phyloP scores from a whole-genome alignment of 2,888 invertebrate genomes.

The Bombyx huttoni region DNA sequence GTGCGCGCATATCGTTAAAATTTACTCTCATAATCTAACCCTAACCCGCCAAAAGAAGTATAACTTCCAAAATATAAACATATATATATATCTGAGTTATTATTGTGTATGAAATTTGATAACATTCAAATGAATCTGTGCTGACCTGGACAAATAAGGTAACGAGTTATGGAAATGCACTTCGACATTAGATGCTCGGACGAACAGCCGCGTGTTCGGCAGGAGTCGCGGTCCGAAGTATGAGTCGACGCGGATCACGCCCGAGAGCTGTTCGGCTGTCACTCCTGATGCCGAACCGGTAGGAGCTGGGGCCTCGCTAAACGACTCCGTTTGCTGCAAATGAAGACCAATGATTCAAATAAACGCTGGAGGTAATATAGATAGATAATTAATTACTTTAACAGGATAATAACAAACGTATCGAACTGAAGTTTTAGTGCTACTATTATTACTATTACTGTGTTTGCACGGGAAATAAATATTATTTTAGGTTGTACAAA shows the following conservation, averaged over 20 bases:
- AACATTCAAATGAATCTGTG: neutral
- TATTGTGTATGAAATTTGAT: too few species aligned
- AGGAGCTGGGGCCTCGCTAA: slow-evolving; percentile 2
- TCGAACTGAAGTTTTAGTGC: too few species aligned
- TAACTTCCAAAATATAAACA: too few species aligned
- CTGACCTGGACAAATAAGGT: slow-evolving; percentile 29
- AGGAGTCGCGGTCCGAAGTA: slow-evolving; percentile 45
- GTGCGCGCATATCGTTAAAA: too few species aligned
- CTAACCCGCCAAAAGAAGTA: too few species aligned
- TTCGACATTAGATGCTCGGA: slow-evolving; percentile 22
- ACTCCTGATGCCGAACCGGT: slow-evolving; percentile 10
- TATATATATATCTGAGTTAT: too few species aligned
- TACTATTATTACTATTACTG: too few species aligned
- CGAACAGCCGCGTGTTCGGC: slow-evolving; percentile 20
- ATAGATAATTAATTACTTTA: neutral
- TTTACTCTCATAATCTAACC: too few species aligned
- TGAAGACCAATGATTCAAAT: neutral
- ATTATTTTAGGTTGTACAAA: too few species aligned
- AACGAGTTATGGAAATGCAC: slow-evolving; percentile 36
- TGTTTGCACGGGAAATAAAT: too few species aligned
- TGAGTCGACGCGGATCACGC: slow-evolving; percentile 64
- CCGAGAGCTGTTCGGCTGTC: slow-evolving; percentile 38
- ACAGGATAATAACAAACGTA: too few species aligned
- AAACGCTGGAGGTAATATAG: neutral
- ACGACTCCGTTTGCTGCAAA: slow-evolving; percentile 7